Evolutionary conservation across 2,888 invertebrate genomes (phyloP), one percentile per base, ranked within the genome.

Genomic region (Caenorhabditis zanzibari): DNA sequence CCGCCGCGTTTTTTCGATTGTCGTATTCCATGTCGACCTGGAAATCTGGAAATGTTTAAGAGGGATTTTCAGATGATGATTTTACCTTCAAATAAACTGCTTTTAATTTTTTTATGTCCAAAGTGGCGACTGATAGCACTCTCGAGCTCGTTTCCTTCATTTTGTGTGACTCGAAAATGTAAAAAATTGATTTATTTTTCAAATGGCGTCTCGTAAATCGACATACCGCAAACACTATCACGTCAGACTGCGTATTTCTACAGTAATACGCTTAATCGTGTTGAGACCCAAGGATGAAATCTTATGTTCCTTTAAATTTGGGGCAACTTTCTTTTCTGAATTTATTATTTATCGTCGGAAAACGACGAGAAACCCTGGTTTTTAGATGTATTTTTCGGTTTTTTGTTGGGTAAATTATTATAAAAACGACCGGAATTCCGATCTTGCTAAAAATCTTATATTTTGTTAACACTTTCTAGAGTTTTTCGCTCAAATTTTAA

Each of bases 21-120:
- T 82, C 82, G 28, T 52, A 77, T 19, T 68, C 69, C 77, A 82
- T 73, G 47, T 82, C 82, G 19, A 79, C 72, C 79, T 79, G 24
- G 3, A 52, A 16, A 47, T 9, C 38, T 49, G 32, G 12, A 19
- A 12, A 26, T 26, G 1, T 2, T 10, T 54, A 10, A 32, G 16
- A 0, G 6, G 26, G 2, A 59, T 22, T 24, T 61, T 81, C 49
- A 41, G 14, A 12, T 1, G 6, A 12, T 47, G n/a, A n/a, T 52
- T 41, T 38, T 35, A 76, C 76, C 76, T 68, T 66, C 6, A 82
- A 38, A 61, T 76, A 82, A 26, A 66, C 49, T 22, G 76, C 22
- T 41, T 58, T 72, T 41, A 82, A 22, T 24, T 52, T 49, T 63
- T 35, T 64, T 3, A 75, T 44, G 28, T 81, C 64, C 2, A 75